phyloP scores from a whole-genome alignment of 2,888 invertebrate genomes.

The Phortica okadai region DNA sequence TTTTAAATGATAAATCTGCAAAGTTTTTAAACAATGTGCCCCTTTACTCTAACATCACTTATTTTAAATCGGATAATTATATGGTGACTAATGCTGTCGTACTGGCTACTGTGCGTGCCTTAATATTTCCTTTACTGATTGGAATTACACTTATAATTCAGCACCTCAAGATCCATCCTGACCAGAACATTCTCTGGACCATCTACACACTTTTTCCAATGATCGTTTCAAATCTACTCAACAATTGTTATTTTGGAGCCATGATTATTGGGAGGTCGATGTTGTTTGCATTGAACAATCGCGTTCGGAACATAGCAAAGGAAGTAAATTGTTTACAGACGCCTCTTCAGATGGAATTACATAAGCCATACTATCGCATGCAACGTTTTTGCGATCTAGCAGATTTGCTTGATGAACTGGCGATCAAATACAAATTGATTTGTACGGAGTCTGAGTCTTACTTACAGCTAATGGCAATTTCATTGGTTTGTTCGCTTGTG shows the following conservation, averaged over 20 bases:
- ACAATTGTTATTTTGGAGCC: constrained; percentile 66
- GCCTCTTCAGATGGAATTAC: constrained; percentile 53
- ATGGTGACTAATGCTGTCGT: constrained; percentile 46
- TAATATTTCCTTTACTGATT: constrained; percentile 60
- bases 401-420: constrained; percentile 68
- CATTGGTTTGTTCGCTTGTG: constrained; percentile 66
- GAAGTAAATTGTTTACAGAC: constrained; percentile 63
- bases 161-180: constrained; percentile 55
- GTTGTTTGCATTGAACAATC: constrained; percentile 58
- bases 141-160: constrained; percentile 59
- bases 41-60: constrained; percentile 53
- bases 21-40: constrained; percentile 54
- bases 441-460: constrained; percentile 54
- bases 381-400: constrained; percentile 69
- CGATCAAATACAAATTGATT: constrained; percentile 56
- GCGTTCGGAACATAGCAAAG: constrained; percentile 55
- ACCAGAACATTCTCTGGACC: constrained; percentile 56
- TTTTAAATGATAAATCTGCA: constrained; percentile 45
- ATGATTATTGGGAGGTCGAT: constrained; percentile 61
- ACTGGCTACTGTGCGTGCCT: constrained; percentile 54
- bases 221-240: constrained; percentile 64
- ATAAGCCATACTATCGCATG: constrained; percentile 67
- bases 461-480: constrained; percentile 54
- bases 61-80: constrained; percentile 51
- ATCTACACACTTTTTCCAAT: constrained; percentile 65